Evolutionary conservation across 1,140 invertebrate genomes (phyloP).

Genomic region (Cydia pomonella): DNA sequence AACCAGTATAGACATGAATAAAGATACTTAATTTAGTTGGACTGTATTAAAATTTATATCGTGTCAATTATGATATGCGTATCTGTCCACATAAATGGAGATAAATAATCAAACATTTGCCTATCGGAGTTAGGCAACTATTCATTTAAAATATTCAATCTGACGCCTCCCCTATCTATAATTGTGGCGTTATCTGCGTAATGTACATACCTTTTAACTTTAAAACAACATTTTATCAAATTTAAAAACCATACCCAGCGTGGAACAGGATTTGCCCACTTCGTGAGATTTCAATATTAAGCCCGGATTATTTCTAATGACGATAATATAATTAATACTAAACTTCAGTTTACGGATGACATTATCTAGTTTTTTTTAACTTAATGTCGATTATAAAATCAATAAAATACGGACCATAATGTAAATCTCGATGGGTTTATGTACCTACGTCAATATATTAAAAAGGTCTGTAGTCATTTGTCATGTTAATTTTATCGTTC

Average conservation of each 20-base stretch:
- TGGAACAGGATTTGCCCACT: constrained; percentile 21
- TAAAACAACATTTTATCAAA: constrained; percentile 28
- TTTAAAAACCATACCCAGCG: neutral
- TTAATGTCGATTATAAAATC: constrained; percentile 21
- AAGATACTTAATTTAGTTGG: neutral
- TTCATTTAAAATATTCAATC: constrained; percentile 23
- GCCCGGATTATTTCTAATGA: constrained; percentile 21
- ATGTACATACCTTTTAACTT: constrained; percentile 28
- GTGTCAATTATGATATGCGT: constrained; percentile 1
- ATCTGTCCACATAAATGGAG: neutral
- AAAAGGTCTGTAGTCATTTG: constrained; percentile 30
- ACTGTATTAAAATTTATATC: constrained; percentile 26
- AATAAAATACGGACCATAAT: constrained; percentile 17
- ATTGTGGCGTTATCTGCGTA: constrained; percentile 5
- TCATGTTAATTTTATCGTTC: constrained; percentile 33
- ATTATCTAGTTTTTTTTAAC: constrained; percentile 15
- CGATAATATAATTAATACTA: constrained; percentile 16
- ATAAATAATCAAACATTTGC: constrained; percentile 27
- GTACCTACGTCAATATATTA: constrained; percentile 31
- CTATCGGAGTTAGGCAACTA: neutral
- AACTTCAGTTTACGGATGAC: constrained; percentile 11
- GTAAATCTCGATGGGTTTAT: constrained; percentile 1
- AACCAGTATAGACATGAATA: constrained; percentile 36
- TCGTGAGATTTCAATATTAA: constrained; percentile 25
- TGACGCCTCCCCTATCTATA: constrained; percentile 23